A percentile compares a stretch with the other conserved stretches of the same genome.
These are phyloP conservation scores for Abrostola triplasia DNA, from an alignment of 2,888 invertebrate species.

Conservation along the genomic window DNA sequence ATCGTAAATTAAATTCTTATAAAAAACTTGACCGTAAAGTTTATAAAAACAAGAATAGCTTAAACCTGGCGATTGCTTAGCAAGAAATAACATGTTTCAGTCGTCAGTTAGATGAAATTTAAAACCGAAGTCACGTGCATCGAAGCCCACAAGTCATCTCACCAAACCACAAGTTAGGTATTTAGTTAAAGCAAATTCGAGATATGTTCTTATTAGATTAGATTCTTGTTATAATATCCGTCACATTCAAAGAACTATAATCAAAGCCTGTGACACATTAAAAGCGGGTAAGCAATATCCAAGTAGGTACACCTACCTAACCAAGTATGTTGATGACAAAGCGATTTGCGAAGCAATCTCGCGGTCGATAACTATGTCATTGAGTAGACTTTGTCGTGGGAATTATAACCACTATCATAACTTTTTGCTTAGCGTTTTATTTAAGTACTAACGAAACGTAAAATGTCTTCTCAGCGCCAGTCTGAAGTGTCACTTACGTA, in stretches of 20 bases:
- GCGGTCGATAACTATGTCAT: constrained; percentile 44
- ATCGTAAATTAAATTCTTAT: constrained; percentile 3
- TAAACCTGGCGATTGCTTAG: no score
- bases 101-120: no score
- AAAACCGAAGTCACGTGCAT: no score
- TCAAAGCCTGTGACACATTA: constrained; percentile 7
- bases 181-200: no score
- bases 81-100: no score
- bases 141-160: no score
- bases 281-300: constrained; percentile 14
- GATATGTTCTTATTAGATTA: no score
- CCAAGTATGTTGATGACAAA: constrained; percentile 36
- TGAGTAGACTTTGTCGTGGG: constrained; percentile 36
- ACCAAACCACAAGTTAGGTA: no score
- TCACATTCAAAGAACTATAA: constrained; percentile 2
- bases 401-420: constrained; percentile 27
- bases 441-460: no score
- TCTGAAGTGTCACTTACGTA: neutral
- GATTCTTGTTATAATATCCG: no score
- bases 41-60: neutral
- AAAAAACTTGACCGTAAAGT: constrained; percentile 6
- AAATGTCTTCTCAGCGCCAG: neutral
- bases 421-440: constrained; percentile 15
- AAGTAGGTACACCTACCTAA: constrained; percentile 4
- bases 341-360: constrained; percentile 29